Evolutionary conservation across 2,888 invertebrate species (phyloP).

Genomic region (Dexiosoma caninum): DNA sequence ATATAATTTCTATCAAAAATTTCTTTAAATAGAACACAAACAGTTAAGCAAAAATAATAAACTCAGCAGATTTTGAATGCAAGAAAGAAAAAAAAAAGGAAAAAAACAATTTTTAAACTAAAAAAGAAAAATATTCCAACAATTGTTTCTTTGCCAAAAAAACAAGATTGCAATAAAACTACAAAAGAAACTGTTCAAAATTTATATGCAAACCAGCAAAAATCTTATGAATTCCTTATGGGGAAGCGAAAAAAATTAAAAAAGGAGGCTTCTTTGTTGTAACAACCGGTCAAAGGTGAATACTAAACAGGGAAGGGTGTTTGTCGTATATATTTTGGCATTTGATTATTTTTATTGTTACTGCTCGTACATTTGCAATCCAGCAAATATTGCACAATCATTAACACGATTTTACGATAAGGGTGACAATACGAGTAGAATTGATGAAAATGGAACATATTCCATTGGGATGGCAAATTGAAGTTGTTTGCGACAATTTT

Average conservation of each 20-base stretch:
- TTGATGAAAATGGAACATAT: not conserved
- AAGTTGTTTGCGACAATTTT: conserved; percentile 58
- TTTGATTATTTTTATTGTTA: conserved; percentile 43
- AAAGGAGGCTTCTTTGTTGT: conserved; percentile 19
- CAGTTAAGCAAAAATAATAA: conserved; percentile 12
- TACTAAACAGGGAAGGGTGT: conserved; percentile 48
- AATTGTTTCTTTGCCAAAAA: conserved; percentile 19
- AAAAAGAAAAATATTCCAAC: not conserved
- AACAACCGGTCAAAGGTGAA: conserved; percentile 64
- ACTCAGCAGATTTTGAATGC: conserved; percentile 35
- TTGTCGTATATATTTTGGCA: conserved; percentile 50
- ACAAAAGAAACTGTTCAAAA: conserved; percentile 48
- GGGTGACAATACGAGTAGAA: conserved; percentile 27
- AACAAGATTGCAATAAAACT: not conserved
- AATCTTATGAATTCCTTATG: not conserved
- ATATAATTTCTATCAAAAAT: not conserved
- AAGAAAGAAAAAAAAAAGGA: too few species aligned
- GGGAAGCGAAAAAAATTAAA: conserved; percentile 17
- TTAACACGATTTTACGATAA: conserved; percentile 49
- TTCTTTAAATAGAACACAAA: not conserved
- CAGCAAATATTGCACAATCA: conserved; percentile 43
- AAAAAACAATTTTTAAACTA: conserved; percentile 4
- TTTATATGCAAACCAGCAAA: conserved; percentile 57
- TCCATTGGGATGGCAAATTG: conserved; percentile 20
- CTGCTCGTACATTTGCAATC: not conserved